Conservation (phyloP, 2,797 vertebrate genomes). For the Xiphorhynchus erythropygius region DNA sequence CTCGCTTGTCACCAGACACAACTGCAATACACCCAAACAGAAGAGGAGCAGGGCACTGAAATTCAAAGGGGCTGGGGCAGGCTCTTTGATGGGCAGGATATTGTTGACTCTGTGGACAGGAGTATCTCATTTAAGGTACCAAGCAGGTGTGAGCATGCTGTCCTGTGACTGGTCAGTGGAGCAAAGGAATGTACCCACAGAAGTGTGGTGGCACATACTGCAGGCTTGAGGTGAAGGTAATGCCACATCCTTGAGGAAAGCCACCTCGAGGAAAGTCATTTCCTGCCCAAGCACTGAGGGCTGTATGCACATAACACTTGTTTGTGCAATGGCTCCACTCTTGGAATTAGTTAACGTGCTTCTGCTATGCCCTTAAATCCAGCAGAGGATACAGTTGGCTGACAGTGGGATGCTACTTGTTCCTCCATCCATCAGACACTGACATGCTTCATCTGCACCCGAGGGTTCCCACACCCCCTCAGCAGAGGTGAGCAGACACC, state of each 20-base stretch:
- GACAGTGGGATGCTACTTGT: neutral
- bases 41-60: neutral
- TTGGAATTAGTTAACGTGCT: neutral
- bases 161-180: neutral
- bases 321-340: neutral
- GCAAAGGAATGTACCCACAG: neutral
- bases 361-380: neutral
- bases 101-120: neutral
- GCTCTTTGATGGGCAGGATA: neutral
- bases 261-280: neutral
- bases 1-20: neutral
- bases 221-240: neutral
- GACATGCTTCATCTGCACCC: neutral
- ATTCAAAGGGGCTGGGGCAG: neutral
- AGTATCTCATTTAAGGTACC: neutral
- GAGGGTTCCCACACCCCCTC: neutral
- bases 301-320: neutral
- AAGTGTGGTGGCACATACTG: rapidly evolving
- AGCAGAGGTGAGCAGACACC: neutral
- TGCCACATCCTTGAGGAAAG: neutral
- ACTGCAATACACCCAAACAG: neutral
- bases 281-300: neutral
- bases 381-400: neutral
- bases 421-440: neutral
- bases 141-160: neutral